phyloP scores from a whole-genome alignment of 2,888 invertebrate genomes.

The Andrena flavipes region DNA sequence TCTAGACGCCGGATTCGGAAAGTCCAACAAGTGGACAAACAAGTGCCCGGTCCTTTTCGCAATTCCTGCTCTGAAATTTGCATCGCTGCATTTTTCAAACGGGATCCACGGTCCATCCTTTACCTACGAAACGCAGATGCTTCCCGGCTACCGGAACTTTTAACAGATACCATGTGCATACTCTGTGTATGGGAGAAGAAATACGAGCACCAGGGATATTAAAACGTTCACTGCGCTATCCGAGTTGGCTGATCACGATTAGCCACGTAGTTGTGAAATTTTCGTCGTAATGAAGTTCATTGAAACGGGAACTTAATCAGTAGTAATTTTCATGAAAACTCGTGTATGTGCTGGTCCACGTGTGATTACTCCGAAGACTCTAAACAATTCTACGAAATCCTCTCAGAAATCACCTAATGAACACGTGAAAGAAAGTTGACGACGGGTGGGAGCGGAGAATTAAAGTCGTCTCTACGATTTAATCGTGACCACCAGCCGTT shows the following conservation, averaged over 20 bases:
- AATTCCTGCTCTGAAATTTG: conserved; percentile 20
- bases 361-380: neutral
- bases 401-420: neutral
- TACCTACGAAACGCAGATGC: neutral
- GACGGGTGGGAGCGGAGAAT: neutral
- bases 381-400: conserved; percentile 10
- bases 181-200: neutral
- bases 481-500: neutral
- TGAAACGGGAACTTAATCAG: conserved; percentile 21
- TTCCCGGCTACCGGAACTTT: neutral
- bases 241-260: neutral
- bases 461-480: conserved; percentile 2
- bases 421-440: neutral
- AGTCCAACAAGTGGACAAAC: conserved; percentile 55
- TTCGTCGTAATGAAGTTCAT: conserved; percentile 27
- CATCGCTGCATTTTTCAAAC: neutral
- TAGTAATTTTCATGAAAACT: conserved; percentile 30
- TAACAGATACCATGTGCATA: neutral
- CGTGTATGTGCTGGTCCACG: neutral
- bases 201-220: conserved; percentile 1
- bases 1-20: conserved; percentile 33
- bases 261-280: conserved; percentile 40
- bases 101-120: neutral
- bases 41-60: conserved; percentile 11
- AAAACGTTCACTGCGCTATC: conserved; percentile 2